Evolutionary conservation across 23 tunicate genomes (phyloP).

Genomic region (Botrylloides violaceus): DNA sequence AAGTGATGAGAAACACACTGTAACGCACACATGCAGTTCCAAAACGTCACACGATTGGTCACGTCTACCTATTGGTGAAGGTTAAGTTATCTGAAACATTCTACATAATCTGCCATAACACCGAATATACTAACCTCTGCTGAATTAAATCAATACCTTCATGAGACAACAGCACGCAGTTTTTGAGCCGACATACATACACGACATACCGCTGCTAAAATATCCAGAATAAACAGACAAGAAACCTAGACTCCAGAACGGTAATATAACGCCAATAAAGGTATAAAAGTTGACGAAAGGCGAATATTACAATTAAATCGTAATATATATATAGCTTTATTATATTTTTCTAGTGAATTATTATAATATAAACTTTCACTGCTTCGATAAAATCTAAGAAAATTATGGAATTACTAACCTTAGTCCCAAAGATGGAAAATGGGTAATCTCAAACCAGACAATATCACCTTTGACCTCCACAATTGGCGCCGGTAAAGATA

Average conservation of each 20-base stretch:
- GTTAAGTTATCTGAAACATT: too few species aligned
- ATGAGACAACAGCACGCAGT: too few species aligned
- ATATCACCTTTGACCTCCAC: background rate
- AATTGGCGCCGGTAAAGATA: constrained; percentile 2
- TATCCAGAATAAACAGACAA: background rate
- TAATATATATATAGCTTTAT: background rate
- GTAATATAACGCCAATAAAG: background rate
- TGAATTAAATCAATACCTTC: too few species aligned
- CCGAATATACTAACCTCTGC: too few species aligned
- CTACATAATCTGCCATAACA: too few species aligned
- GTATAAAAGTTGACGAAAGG: background rate
- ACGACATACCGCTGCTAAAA: background rate
- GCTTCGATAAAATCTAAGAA: too few species aligned
- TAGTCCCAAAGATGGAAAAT: background rate
- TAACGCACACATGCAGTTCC: too few species aligned
- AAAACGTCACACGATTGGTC: too few species aligned
- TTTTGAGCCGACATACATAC: too few species aligned
- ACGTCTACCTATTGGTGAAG: too few species aligned
- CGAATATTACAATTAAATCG: background rate
- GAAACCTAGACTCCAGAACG: background rate
- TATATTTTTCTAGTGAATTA: background rate
- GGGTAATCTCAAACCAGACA: background rate
- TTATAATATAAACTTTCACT: background rate
- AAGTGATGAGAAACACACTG: too few species aligned
- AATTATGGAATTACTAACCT: background rate